Evolutionary conservation across 2,113 vertebrate genomes (phyloP).

Genomic region (Tupaia tana): DNA sequence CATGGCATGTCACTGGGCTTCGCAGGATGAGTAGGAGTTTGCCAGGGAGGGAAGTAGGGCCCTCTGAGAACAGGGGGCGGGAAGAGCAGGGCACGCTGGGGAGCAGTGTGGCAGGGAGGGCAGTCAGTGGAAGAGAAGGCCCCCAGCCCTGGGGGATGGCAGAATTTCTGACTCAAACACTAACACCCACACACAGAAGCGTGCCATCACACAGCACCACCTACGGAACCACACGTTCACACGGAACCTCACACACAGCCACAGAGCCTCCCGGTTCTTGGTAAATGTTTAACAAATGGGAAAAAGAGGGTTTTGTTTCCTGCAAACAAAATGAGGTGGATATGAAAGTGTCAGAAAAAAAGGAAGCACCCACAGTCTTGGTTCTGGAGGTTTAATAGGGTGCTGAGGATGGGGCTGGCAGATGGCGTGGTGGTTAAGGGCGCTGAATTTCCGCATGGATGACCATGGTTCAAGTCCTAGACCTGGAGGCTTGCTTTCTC

Average conservation of each 20-base stretch:
- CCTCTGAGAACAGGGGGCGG: neutral
- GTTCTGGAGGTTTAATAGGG: neutral
- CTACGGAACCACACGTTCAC: neutral
- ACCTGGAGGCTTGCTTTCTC: too few species aligned
- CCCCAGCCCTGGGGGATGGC: neutral
- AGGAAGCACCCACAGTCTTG: neutral
- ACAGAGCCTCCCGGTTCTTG: neutral
- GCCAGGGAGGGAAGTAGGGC: neutral
- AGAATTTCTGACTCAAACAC: neutral
- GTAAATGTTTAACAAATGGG: neutral
- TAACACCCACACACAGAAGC: neutral
- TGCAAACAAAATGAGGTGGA: neutral
- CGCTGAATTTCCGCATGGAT: too few species aligned
- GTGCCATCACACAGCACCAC: neutral
- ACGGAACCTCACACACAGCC: neutral
- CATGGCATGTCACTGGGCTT: neutral
- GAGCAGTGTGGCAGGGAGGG: neutral
- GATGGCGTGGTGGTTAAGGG: too few species aligned
- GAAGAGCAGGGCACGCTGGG: neutral
- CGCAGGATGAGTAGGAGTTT: constrained; percentile 42
- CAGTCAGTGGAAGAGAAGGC: neutral
- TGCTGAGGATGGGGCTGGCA: neutral
- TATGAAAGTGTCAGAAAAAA: constrained; percentile 9
- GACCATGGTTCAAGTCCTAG: too few species aligned
- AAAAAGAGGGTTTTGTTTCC: constrained; percentile 49